These are phyloP conservation scores for Anhinga anhinga DNA, from an alignment of 2,113 vertebrate genomes.

Conservation along the genomic window DNA sequence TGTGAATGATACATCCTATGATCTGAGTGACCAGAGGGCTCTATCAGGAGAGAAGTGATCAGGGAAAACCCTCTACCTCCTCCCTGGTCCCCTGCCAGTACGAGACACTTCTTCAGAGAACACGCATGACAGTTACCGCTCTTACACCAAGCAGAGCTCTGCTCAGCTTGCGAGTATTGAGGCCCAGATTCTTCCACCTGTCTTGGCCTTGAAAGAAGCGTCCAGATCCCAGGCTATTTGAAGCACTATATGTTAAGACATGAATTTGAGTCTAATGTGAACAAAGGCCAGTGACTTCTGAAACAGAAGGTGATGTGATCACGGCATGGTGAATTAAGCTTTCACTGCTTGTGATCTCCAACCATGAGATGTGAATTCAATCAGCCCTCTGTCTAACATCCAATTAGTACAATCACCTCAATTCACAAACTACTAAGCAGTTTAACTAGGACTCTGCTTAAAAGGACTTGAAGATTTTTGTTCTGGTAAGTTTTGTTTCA, in stretches of 20 bases:
- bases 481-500: neutral
- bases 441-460: neutral
- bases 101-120: neutral
- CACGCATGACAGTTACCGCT: accelerated
- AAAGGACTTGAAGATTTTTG: neutral
- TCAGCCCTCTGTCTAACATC: neutral
- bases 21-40: neutral
- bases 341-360: neutral
- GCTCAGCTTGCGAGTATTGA: accelerated
- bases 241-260: neutral
- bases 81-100: neutral
- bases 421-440: neutral
- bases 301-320: neutral
- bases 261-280: neutral
- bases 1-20: accelerated
- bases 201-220: neutral
- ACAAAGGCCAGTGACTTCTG: neutral
- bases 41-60: neutral
- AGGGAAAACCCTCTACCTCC: neutral
- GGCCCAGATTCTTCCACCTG: neutral
- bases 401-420: neutral
- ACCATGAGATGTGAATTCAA: neutral
- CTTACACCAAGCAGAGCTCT: neutral
- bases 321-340: neutral
- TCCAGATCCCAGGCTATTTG: neutral